A percentile compares a stretch with the other conserved stretches of the same genome.
phyloP scores from a whole-genome alignment of 1,140 invertebrate genomes.

The Caenorhabditis remanei region DNA sequence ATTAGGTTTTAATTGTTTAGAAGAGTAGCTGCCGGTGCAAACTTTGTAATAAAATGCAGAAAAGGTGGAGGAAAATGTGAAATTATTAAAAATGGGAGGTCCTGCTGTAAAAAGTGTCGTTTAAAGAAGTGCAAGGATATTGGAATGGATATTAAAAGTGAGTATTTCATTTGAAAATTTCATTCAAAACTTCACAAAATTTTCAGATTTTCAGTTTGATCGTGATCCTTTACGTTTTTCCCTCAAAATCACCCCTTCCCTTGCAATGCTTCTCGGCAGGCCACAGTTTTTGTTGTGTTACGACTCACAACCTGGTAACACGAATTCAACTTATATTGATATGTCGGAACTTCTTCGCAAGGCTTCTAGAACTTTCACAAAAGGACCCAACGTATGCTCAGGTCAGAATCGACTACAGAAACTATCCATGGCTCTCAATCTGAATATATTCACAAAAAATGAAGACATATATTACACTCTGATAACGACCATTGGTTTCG shows the following conservation, averaged over 20 bases:
- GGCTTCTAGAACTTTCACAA: neutral
- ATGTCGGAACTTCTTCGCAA: neutral
- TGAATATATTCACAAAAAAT: neutral
- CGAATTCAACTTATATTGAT: neutral
- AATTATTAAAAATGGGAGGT: slow-evolving; percentile 9
- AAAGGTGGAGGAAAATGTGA: neutral
- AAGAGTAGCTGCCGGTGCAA: slow-evolving; percentile 11
- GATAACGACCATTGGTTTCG: neutral
- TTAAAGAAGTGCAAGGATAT: slow-evolving; percentile 21
- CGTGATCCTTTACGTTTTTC: neutral
- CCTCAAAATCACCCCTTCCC: neutral
- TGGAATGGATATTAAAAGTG: neutral
- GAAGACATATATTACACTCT: neutral
- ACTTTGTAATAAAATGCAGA: neutral
- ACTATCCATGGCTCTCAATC: neutral
- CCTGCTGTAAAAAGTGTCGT: slow-evolving; percentile 17
- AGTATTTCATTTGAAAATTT: neutral
- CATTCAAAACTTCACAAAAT: neutral
- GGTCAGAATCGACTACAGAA: neutral
- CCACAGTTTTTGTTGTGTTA: neutral
- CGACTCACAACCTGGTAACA: neutral
- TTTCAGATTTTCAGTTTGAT: slow-evolving; percentile 24
- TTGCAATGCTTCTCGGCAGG: neutral
- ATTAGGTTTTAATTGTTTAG: neutral
- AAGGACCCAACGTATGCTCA: neutral